Base-by-base conservation (phyloP, 1,140 invertebrate species). In the Apocrypta bakeri region DNA sequence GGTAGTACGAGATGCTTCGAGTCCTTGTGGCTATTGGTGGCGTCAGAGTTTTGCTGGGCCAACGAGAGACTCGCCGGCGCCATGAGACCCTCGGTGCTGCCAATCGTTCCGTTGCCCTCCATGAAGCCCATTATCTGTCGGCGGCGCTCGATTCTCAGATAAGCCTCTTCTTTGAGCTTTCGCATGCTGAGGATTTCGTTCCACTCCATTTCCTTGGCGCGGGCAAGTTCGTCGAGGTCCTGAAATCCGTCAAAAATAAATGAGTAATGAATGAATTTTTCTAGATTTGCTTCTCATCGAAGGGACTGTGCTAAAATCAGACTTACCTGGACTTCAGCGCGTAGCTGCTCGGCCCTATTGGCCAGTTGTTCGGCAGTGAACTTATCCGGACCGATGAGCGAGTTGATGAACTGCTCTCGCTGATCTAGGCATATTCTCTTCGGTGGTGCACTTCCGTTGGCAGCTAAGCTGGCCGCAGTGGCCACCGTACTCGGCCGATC, bases 131-230 rank as follows among this genome's bases (percentile, higher is more conserved):
- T 86, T 8, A 95, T 92, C 85, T 95, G 94, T 85, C 94, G 94
- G 82, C 94, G 93, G 74, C 96, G 93, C 81, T 95, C 91, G 4
- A 97, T 90, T 79, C 96, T 90, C 21, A 95, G 89, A 74, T 96
- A 92, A 21, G 96, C 94, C 87, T 97, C 96, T 88, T 97, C 96
- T 91, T 97, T 97, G 0, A 97, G 92, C 88, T 97, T 97, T 87
- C 95, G 95, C 84, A 96, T 91, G 87, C 95, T 94, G 9, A 97
- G 87, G 37, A 97, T 95, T 69, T 95, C 94, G 86, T 97, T 97
- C 96, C 96, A 97, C 90, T 97, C 96, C 83, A 95, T 93, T 92
- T 97, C 96, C 89, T 97, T 97, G 86, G 95, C 94, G 85, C 94
- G 93, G 1, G 95, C 94, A 17, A 96, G 87, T 84, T 95, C 94